Evolutionary conservation across 2,888 invertebrate species (phyloP).

Genomic region (Byasa hedistus): DNA sequence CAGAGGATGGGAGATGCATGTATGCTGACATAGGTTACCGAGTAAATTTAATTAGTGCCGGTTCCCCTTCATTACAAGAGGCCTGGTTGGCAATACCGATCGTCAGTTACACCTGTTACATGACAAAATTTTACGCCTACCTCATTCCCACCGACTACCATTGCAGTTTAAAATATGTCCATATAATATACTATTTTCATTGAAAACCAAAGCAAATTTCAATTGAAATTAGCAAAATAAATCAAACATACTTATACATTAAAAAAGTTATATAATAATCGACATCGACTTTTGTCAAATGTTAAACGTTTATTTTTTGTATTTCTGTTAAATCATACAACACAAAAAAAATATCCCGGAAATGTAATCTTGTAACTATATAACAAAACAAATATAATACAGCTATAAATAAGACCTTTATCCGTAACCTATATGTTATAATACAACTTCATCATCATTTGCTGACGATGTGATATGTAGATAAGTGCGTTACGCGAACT

Average conservation of each 20-base stretch:
- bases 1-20: background rate
- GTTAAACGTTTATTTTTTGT: background rate
- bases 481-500: background rate
- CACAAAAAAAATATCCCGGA: too few species aligned
- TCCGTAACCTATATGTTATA: background rate
- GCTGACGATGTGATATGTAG: background rate
- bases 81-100: constrained; percentile 53
- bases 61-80: constrained; percentile 51
- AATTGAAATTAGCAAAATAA: background rate
- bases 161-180: background rate
- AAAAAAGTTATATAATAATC: too few species aligned
- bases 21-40: constrained; percentile 37
- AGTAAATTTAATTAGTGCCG: constrained; percentile 56
- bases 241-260: background rate
- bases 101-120: constrained; percentile 54
- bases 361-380: background rate
- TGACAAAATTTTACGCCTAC: constrained; percentile 31
- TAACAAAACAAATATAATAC: background rate
- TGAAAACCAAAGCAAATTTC: background rate
- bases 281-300: background rate
- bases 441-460: background rate
- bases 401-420: background rate
- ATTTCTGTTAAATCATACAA: too few species aligned
- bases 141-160: background rate
- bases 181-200: background rate